phyloP scores from a whole-genome alignment of 2,797 vertebrate species.

The Phrynocephalus vlangalii region DNA sequence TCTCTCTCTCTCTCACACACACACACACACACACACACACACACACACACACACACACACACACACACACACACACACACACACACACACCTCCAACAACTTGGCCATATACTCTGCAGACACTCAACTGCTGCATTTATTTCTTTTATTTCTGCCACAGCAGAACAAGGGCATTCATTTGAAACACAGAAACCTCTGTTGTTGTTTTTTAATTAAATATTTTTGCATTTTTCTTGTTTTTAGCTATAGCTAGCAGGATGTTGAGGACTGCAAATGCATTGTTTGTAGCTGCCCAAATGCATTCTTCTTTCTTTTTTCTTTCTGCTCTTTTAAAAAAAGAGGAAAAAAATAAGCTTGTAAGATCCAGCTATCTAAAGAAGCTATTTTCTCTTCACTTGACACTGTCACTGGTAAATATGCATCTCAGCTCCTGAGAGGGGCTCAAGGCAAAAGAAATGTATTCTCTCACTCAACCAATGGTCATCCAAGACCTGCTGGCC shows the following conservation, averaged over 20 bases:
- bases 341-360: slow-evolving; percentile 57
- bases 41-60: background rate
- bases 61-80: background rate
- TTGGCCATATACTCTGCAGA: slow-evolving; percentile 26
- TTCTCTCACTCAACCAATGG: slow-evolving; percentile 58
- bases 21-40: background rate
- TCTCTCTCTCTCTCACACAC: no score
- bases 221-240: slow-evolving; percentile 13
- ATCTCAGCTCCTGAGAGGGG: slow-evolving; percentile 42
- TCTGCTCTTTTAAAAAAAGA: slow-evolving; percentile 42
- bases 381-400: slow-evolving; percentile 9
- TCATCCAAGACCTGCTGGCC: slow-evolving; percentile 69
- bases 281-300: slow-evolving; percentile 40
- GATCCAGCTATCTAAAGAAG: slow-evolving; percentile 49
- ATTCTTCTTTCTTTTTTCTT: slow-evolving; percentile 49
- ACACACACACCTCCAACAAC: background rate
- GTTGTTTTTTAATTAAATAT: background rate
- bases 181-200: slow-evolving; percentile 23
- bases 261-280: slow-evolving; percentile 48
- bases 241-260: slow-evolving; percentile 33
- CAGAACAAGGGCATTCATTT: background rate
- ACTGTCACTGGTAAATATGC: slow-evolving; percentile 25
- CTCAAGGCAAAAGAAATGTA: slow-evolving; percentile 55
- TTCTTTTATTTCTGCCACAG: slow-evolving; percentile 14
- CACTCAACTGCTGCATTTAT: background rate